Percentiles rank a stretch among this genome's conserved stretches.
These are phyloP conservation scores for Aix galericulata DNA, from an alignment of 2,113 vertebrate species.

Conservation along the genomic window DNA sequence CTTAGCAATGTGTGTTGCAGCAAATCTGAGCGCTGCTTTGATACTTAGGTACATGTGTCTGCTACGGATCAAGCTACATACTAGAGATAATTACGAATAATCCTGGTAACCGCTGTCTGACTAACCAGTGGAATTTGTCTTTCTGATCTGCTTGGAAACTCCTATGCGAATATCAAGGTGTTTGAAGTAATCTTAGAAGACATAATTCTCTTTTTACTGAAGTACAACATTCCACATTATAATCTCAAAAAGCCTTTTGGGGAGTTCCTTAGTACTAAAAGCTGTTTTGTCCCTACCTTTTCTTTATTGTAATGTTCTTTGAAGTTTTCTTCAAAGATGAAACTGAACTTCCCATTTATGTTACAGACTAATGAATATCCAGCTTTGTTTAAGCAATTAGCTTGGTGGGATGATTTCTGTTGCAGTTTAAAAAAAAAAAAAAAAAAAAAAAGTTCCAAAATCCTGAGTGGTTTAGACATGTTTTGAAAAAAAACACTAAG, in stretches of 20 bases:
- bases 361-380: neutral
- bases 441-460: neutral
- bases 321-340: slow-evolving; percentile 25
- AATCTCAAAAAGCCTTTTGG: neutral
- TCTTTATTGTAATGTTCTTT: neutral
- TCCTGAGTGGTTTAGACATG: neutral
- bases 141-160: neutral
- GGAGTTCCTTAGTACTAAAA: neutral
- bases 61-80: neutral
- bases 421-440: neutral
- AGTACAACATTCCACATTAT: neutral
- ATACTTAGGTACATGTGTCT: too few relatives aligned
- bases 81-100: neutral
- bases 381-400: slow-evolving; percentile 1
- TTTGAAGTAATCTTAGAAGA: neutral
- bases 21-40: too few relatives aligned
- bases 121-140: neutral
- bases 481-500: slow-evolving; percentile 7
- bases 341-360: neutral
- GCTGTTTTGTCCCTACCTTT: neutral
- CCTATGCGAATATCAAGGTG: neutral
- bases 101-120: neutral
- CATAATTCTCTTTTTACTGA: neutral
- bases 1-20: neutral
- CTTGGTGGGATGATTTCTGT: neutral